These are phyloP conservation scores for Linnaemya tessellans DNA, from an alignment of 2,888 invertebrate genomes.

Conservation along the genomic window DNA sequence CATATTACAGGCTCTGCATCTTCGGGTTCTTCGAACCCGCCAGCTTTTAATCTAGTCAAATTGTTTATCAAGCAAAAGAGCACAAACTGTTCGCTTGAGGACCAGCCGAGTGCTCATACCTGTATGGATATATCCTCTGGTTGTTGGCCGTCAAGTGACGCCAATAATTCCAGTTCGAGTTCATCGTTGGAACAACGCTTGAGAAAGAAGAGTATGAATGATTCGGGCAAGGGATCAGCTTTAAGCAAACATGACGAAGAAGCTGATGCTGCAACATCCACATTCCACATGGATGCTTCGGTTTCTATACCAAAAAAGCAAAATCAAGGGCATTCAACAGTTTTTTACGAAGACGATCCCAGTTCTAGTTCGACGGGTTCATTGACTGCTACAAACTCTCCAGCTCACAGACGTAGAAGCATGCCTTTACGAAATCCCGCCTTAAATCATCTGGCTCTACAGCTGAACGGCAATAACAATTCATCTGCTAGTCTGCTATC, in stretches of 20 bases:
- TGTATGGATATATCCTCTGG: slow-evolving; percentile 92
- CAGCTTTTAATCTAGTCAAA: slow-evolving; percentile 92
- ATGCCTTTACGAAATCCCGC: slow-evolving; percentile 83
- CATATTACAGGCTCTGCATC: slow-evolving; percentile 80
- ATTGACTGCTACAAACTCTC: slow-evolving; percentile 79
- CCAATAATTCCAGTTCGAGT: slow-evolving; percentile 80
- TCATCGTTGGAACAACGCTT: slow-evolving; percentile 82
- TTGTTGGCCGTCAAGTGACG: slow-evolving; percentile 87
- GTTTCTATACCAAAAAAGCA: slow-evolving; percentile 74
- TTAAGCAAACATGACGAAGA: slow-evolving; percentile 83
- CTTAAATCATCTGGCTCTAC: slow-evolving; percentile 78
- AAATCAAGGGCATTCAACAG: slow-evolving; percentile 74
- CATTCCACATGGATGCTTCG: slow-evolving; percentile 71
- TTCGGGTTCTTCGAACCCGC: slow-evolving; percentile 85
- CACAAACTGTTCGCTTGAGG: slow-evolving; percentile 86
- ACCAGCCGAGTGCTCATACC: slow-evolving; percentile 83
- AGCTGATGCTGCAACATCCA: slow-evolving; percentile 67
- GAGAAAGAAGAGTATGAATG: slow-evolving; percentile 83
- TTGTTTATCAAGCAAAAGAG: slow-evolving; percentile 95
- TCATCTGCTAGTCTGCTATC: slow-evolving; percentile 83
- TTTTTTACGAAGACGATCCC: slow-evolving; percentile 79
- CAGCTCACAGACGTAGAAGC: slow-evolving; percentile 80
- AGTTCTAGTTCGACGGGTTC: slow-evolving; percentile 79
- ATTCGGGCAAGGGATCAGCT: slow-evolving; percentile 83
- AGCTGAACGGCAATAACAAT: slow-evolving; percentile 75